Percentiles rank a stretch among this genome's conserved stretches.
phyloP scores from a whole-genome alignment of 92 coral and sea anemone genomes.

The Micromussa lordhowensis region DNA sequence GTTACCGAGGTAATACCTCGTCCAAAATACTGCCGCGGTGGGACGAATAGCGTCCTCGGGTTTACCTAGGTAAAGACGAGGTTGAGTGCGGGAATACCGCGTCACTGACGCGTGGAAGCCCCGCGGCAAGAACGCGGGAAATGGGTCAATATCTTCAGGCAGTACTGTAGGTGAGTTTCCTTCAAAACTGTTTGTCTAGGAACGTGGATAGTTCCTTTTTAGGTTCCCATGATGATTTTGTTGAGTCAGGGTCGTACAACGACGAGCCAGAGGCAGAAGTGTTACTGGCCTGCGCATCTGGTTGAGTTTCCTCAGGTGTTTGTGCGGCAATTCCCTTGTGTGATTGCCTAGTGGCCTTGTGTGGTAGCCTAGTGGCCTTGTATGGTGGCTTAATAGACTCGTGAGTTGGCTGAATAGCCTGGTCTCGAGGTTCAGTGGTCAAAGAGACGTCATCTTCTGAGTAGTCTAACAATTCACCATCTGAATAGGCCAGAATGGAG shows the following conservation, averaged over 20 bases:
- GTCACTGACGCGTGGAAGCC: too few species aligned
- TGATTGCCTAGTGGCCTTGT: too few species aligned
- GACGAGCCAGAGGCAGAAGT: not conserved
- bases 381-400: conserved; percentile 22
- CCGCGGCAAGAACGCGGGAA: too few species aligned
- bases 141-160: too few species aligned
- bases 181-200: conserved; percentile 52
- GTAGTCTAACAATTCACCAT: not conserved
- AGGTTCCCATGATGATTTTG: not conserved
- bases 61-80: too few species aligned
- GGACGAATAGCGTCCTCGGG: too few species aligned
- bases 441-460: not conserved
- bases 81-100: too few species aligned
- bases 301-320: not conserved
- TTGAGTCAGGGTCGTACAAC: conserved; percentile 14
- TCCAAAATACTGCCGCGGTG: too few species aligned
- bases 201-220: conserved; percentile 1
- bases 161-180: conserved; percentile 37
- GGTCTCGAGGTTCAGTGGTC: not conserved
- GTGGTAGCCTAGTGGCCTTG: too few species aligned
- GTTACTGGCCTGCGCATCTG: not conserved
- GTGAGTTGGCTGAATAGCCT: conserved; percentile 31
- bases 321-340: conserved; percentile 11
- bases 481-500: not conserved
- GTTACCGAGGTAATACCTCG: too few species aligned